Conservation (phyloP, 2,888 invertebrate genomes). For the Digitonthophagus gazella region DNA sequence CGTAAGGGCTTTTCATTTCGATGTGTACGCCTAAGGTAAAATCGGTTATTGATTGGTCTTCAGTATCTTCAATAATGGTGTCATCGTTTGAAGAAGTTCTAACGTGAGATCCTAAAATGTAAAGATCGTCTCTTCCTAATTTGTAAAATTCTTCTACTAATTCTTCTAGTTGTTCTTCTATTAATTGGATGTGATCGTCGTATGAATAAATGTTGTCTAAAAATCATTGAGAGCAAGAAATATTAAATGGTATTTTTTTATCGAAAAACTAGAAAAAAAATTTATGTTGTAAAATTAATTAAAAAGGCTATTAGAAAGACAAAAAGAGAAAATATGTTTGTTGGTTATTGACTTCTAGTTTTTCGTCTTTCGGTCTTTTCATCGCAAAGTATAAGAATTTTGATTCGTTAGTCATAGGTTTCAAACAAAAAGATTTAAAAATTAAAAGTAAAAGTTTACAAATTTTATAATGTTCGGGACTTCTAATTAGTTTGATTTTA, state of each 20-base stretch:
- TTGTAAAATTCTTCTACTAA: slow-evolving; percentile 56
- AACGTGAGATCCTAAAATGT: slow-evolving; percentile 60
- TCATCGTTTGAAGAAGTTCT: slow-evolving; percentile 50
- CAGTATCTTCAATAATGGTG: slow-evolving; percentile 35
- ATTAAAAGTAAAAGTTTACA: too few relatives aligned
- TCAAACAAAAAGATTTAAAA: too few relatives aligned
- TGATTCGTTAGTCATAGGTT: too few relatives aligned
- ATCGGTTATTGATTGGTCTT: slow-evolving; percentile 39
- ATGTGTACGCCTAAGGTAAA: slow-evolving; percentile 64
- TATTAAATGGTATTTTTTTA: slow-evolving; percentile 28
- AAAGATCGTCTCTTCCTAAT: slow-evolving; percentile 70
- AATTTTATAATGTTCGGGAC: too few relatives aligned
- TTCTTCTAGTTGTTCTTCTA: slow-evolving; percentile 36
- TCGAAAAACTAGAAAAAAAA: slow-evolving; percentile 31
- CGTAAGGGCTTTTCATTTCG: slow-evolving; percentile 73
- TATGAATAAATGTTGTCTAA: slow-evolving; percentile 39
- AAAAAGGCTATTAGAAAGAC: too few relatives aligned
- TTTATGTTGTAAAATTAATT: slow-evolving; percentile 21
- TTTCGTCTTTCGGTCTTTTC: too few relatives aligned
- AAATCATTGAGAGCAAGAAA: slow-evolving; percentile 29
- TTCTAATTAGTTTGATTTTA: too few relatives aligned
- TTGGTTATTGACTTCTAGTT: too few relatives aligned
- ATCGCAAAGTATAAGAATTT: too few relatives aligned
- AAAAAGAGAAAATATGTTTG: too few relatives aligned
- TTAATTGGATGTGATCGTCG: slow-evolving; percentile 45